These are phyloP conservation scores for Decapterus maruadsi DNA, from an alignment of 2,797 vertebrate genomes.

Conservation along the genomic window DNA sequence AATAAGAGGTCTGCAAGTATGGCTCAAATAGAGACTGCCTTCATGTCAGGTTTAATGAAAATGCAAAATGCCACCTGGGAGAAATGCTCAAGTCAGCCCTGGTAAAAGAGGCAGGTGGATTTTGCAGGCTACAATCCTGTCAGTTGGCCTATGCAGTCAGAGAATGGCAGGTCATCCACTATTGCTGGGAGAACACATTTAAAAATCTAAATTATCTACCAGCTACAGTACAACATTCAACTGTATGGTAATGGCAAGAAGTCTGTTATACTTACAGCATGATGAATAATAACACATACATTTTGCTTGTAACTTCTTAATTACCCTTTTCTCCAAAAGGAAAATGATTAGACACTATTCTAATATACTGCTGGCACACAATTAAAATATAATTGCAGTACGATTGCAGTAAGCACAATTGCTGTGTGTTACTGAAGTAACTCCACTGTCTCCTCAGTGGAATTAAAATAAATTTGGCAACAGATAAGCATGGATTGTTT, in stretches of 20 bases:
- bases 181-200: constrained; percentile 2
- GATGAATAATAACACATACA: background rate
- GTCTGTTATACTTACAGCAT: background rate
- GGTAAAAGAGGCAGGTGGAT: background rate
- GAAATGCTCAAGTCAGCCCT: constrained; percentile 14
- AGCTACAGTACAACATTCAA: background rate
- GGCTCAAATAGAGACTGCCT: constrained; percentile 5
- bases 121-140: constrained; percentile 21
- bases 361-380: constrained; percentile 9
- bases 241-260: background rate
- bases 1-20: background rate
- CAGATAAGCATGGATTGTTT: background rate
- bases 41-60: constrained; percentile 43
- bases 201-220: background rate
- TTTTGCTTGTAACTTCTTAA: constrained; percentile 16
- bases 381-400: constrained; percentile 3
- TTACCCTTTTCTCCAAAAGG: constrained; percentile 13
- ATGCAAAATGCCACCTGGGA: constrained; percentile 38
- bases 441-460: constrained; percentile 8
- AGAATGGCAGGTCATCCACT: constrained; percentile 1
- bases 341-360: constrained; percentile 11
- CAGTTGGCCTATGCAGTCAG: background rate
- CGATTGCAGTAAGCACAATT: background rate
- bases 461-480: background rate
- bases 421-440: background rate